Percentiles rank a stretch among this genome's conserved stretches.
Conservation (phyloP, 2,113 vertebrate genomes). For the Hiodon tergisus region DNA sequence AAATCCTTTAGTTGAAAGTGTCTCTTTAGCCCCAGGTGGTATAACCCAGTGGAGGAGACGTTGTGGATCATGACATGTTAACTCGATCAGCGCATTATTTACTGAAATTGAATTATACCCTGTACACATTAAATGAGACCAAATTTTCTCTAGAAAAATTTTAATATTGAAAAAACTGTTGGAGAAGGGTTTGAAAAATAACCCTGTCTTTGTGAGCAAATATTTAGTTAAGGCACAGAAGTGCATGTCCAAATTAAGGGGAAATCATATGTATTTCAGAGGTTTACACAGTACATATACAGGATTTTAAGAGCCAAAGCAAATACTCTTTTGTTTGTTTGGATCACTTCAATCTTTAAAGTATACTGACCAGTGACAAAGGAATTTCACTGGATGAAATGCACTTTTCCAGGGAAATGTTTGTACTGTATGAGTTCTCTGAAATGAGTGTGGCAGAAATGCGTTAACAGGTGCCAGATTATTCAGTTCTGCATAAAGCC, state of each 20-base stretch:
- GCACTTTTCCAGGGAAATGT: not conserved
- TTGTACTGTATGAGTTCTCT: not conserved
- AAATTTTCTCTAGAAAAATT: not conserved
- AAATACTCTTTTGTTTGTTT: conserved; percentile 16
- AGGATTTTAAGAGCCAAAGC: conserved; percentile 3
- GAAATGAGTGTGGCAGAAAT: not conserved
- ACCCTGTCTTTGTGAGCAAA: conserved; percentile 17
- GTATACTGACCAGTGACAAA: not conserved
- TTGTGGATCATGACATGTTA: too few relatives aligned
- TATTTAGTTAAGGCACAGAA: conserved; percentile 25
- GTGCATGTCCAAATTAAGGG: conserved; percentile 13
- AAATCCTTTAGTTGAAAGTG: not conserved
- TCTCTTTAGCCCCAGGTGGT: too few relatives aligned
- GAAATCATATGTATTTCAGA: conserved; percentile 14
- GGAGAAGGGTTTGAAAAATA: conserved; percentile 16
- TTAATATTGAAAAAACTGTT: conserved; percentile 13
- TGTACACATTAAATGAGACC: conserved; percentile 5
- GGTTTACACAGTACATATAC: not conserved
- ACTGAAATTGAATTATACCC: too few relatives aligned
- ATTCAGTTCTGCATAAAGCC: conserved; percentile 4
- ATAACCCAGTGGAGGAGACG: too few relatives aligned
- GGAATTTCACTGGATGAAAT: not conserved
- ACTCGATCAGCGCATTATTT: too few relatives aligned
- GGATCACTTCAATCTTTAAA: not conserved
- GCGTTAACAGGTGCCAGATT: not conserved